Evolutionary conservation across 2,113 vertebrate genomes (phyloP).

Genomic region (Bubo bubo): DNA sequence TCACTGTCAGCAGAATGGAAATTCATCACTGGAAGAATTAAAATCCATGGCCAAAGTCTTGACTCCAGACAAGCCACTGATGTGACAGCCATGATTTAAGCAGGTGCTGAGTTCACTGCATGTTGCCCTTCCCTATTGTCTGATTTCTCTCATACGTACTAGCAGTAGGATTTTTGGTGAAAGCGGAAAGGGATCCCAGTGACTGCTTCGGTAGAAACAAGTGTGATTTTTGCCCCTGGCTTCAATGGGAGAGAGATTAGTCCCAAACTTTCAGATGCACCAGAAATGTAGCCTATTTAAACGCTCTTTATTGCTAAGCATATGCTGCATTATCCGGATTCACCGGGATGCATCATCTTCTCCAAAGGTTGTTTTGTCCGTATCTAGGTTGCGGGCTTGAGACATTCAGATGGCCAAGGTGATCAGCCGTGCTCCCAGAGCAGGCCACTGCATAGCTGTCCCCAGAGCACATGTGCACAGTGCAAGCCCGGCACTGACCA

Average conservation of each 20-base stretch:
- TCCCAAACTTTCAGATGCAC: not conserved
- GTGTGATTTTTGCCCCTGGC: not conserved
- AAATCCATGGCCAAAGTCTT: not conserved
- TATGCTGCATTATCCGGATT: not conserved
- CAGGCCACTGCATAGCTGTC: not conserved
- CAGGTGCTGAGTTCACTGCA: not conserved
- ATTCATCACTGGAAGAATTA: not conserved
- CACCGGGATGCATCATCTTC: not conserved
- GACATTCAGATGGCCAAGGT: not conserved
- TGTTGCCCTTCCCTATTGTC: rapidly evolving
- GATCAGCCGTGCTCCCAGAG: too few species aligned
- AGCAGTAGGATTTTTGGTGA: not conserved
- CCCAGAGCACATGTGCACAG: rapidly evolving
- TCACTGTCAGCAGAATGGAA: not conserved
- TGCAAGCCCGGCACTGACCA: not conserved
- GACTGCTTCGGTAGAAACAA: not conserved
- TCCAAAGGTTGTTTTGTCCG: not conserved
- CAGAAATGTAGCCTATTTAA: not conserved
- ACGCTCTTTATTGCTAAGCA: not conserved
- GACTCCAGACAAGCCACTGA: not conserved
- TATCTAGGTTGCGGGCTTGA: not conserved
- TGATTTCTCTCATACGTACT: rapidly evolving
- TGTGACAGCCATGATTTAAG: rapidly evolving
- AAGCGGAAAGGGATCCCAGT: not conserved
- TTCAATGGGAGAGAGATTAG: not conserved